Conservation (phyloP, 1,140 invertebrate genomes). For the Drosophila nigrodunni region DNA sequence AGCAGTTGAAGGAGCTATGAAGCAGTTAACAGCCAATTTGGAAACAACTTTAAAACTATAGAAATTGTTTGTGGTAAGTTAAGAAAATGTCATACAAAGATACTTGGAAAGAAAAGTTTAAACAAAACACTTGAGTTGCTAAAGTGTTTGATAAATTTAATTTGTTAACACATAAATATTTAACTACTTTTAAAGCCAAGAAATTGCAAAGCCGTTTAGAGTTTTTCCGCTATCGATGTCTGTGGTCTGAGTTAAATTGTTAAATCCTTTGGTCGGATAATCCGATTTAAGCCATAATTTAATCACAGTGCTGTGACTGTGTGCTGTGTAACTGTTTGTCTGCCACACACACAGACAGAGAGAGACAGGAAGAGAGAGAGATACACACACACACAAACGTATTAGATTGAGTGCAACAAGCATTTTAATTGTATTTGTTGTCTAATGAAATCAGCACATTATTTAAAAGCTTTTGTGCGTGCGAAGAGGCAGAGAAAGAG, state of each 20-base stretch:
- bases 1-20: conserved; percentile 31
- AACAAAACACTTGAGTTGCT: too few species aligned
- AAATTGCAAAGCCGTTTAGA: too few species aligned
- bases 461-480: conserved; percentile 69
- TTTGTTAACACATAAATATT: not conserved
- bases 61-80: conserved; percentile 38
- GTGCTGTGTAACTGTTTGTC: conserved; percentile 20
- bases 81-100: not conserved
- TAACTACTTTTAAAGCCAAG: not conserved
- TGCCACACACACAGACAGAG: conserved; percentile 13
- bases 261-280: conserved; percentile 66
- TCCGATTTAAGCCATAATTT: conserved; percentile 76
- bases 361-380: not conserved
- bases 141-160: too few species aligned
- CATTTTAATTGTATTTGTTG: conserved; percentile 79
- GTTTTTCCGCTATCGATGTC: not conserved
- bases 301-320: conserved; percentile 45
- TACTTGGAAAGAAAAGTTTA: not conserved
- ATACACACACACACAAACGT: conserved; percentile 36
- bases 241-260: conserved; percentile 10
- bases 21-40: conserved; percentile 21
- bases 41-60: conserved; percentile 17
- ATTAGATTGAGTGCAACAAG: conserved; percentile 78
- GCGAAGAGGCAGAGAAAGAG: not conserved
- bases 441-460: conserved; percentile 75